A percentile compares a stretch with the other conserved stretches of the same genome.
Evolutionary conservation across 2,888 invertebrate genomes (phyloP).

Genomic region (Habrosyne pyritoides): DNA sequence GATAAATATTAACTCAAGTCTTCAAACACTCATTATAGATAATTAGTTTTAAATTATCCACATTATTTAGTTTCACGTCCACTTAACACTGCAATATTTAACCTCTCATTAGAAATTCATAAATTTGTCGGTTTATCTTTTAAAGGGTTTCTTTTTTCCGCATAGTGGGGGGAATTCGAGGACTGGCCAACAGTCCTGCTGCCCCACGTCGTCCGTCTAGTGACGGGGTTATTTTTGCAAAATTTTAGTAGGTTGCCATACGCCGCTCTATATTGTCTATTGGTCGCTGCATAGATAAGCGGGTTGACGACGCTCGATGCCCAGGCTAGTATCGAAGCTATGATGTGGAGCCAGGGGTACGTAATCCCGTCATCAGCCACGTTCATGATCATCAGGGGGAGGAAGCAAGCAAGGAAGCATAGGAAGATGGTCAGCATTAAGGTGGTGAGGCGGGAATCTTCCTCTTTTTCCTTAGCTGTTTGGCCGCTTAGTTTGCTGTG

Average conservation of each 20-base stretch:
- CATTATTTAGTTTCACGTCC: neutral
- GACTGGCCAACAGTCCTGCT: slow-evolving; percentile 76
- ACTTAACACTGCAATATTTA: slow-evolving; percentile 7
- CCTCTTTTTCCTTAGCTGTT: slow-evolving; percentile 81
- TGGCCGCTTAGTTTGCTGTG: slow-evolving; percentile 78
- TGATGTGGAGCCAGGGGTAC: slow-evolving; percentile 89
- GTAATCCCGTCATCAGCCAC: slow-evolving; percentile 91
- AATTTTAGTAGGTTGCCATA: slow-evolving; percentile 81
- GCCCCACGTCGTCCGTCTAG: slow-evolving; percentile 71
- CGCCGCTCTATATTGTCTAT: slow-evolving; percentile 89
- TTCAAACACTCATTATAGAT: neutral
- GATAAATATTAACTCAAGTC: neutral
- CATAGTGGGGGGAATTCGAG: slow-evolving; percentile 74
- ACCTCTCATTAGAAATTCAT: slow-evolving; percentile 43
- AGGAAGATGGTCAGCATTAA: slow-evolving; percentile 95
- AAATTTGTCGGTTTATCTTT: slow-evolving; percentile 72
- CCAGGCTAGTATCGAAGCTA: slow-evolving; percentile 94
- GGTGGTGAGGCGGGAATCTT: slow-evolving; percentile 91
- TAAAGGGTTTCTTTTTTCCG: slow-evolving; percentile 63
- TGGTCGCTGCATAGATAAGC: slow-evolving; percentile 94
- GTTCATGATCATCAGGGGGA: slow-evolving; percentile 94
- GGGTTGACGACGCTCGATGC: slow-evolving; percentile 95
- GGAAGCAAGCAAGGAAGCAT: slow-evolving; percentile 93
- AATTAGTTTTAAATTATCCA: neutral
- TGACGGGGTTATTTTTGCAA: slow-evolving; percentile 66